These are phyloP conservation scores for Coenonympha glycerion DNA, from an alignment of 2,888 invertebrate genomes.

Conservation along the genomic window DNA sequence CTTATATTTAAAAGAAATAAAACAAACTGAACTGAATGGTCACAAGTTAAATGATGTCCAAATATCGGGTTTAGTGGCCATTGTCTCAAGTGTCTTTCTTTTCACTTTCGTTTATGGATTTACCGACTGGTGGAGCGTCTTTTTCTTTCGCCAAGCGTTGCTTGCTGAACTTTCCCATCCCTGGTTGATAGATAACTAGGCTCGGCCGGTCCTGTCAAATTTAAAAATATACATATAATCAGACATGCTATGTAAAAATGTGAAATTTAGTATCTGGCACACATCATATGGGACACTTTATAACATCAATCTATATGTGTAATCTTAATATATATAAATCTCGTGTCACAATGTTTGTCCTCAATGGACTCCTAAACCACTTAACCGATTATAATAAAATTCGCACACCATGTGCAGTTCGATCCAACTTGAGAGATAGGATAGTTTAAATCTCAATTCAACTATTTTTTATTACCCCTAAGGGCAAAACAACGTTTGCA, in stretches of 20 bases:
- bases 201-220: constrained; percentile 86
- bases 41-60: constrained; percentile 71
- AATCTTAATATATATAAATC: too few species aligned
- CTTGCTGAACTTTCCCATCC: constrained; percentile 87
- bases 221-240: background rate
- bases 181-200: constrained; percentile 92
- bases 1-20: constrained; percentile 71
- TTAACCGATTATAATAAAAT: too few species aligned
- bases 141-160: constrained; percentile 76
- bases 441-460: too few species aligned
- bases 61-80: constrained; percentile 48
- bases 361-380: too few species aligned
- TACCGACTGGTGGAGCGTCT: constrained; percentile 44
- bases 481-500: too few species aligned
- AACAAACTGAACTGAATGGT: constrained; percentile 65
- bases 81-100: constrained; percentile 71
- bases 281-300: too few species aligned
- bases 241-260: too few species aligned
- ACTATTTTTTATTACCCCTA: too few species aligned
- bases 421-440: too few species aligned
- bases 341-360: too few species aligned
- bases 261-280: background rate
- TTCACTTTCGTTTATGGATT: constrained; percentile 63
- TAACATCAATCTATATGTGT: too few species aligned
- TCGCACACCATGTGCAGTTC: too few species aligned